phyloP scores from a whole-genome alignment of 2,113 vertebrate species.

The Pardalotus punctatus region DNA sequence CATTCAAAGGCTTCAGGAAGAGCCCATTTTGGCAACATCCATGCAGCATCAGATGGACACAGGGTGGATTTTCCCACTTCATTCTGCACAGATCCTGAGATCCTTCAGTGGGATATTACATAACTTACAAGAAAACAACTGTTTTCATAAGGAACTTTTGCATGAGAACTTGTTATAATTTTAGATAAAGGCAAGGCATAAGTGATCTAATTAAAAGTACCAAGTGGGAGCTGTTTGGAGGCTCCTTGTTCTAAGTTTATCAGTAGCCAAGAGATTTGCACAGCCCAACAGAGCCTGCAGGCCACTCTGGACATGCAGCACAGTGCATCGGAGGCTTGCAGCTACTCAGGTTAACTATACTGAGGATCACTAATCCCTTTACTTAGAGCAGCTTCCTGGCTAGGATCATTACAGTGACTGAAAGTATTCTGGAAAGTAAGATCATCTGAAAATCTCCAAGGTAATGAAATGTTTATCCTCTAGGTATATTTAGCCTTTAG shows the following conservation, averaged over 20 bases:
- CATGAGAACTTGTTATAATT: not conserved
- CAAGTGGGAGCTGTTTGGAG: not conserved
- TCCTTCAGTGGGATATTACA: not conserved
- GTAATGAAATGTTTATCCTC: not conserved
- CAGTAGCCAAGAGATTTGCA: not conserved
- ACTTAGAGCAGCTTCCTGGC: not conserved
- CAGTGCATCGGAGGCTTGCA: not conserved
- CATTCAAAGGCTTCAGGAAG: not conserved
- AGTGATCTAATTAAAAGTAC: rapidly evolving
- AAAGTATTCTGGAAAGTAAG: not conserved
- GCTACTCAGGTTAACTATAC: not conserved
- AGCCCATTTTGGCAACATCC: rapidly evolving
- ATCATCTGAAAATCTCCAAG: not conserved
- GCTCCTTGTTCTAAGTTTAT: not conserved
- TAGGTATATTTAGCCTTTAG: not conserved
- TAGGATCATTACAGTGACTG: not conserved
- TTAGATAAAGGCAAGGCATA: not conserved
- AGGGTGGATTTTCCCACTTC: not conserved
- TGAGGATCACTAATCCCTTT: not conserved
- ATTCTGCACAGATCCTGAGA: rapidly evolving
- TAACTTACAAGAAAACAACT: not conserved
- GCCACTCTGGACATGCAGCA: rapidly evolving
- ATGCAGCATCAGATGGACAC: not conserved
- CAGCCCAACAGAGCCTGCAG: not conserved
- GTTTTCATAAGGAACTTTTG: rapidly evolving